Percentiles rank a stretch among this genome's conserved stretches.
Conservation (phyloP, 1,140 invertebrate species). For the Contarinia nasturtii region DNA sequence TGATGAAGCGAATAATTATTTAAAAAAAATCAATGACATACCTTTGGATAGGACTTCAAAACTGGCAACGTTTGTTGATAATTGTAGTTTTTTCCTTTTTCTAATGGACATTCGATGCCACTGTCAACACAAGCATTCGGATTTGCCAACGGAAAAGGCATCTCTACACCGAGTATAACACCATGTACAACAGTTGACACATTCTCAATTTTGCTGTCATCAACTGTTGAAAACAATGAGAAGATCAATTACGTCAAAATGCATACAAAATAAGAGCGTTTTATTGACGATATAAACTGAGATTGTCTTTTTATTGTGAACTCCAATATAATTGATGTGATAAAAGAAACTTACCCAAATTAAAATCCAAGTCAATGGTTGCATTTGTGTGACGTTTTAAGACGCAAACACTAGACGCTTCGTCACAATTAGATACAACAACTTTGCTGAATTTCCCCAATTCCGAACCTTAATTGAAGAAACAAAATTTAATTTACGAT, state of each 20-base stretch:
- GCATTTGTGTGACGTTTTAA: slow-evolving; percentile 37
- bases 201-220: background rate
- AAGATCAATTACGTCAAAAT: no score
- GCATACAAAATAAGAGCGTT: no score
- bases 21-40: slow-evolving; percentile 10
- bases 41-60: slow-evolving; percentile 40
- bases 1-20: no score
- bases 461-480: slow-evolving; percentile 30
- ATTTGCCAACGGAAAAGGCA: slow-evolving; percentile 49
- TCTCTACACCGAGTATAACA: slow-evolving; percentile 40
- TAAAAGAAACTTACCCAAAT: slow-evolving; percentile 19
- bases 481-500: slow-evolving; percentile 1
- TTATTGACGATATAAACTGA: no score
- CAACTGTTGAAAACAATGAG: no score
- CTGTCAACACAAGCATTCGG: slow-evolving; percentile 42
- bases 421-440: slow-evolving; percentile 32
- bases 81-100: slow-evolving; percentile 28
- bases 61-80: slow-evolving; percentile 40
- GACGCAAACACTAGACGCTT: slow-evolving; percentile 29
- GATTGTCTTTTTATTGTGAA: background rate
- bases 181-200: slow-evolving; percentile 46
- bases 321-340: no score
- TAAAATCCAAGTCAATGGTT: slow-evolving; percentile 36
- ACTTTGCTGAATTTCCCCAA: slow-evolving; percentile 31
- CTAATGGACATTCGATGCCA: slow-evolving; percentile 44